A percentile compares a stretch with the other conserved stretches of the same genome.
Evolutionary conservation across 37 sponge, comb jelly and placozoan genomes (phyloP).

Genomic region (Cliona cf. orientalis): DNA sequence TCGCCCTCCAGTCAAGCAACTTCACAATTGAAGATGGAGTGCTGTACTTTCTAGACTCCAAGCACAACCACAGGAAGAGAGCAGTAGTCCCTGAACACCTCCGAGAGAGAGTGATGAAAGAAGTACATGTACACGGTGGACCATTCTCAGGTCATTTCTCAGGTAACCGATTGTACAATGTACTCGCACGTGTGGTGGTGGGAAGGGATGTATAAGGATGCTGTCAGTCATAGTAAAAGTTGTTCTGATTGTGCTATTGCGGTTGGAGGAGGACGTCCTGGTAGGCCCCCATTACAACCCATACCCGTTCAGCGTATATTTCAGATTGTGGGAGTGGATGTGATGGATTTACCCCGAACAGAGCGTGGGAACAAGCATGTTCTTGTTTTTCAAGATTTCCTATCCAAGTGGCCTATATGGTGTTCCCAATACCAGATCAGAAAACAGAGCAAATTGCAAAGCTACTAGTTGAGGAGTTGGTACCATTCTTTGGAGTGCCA

Average conservation of each 20-base stretch:
- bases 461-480: too few species aligned
- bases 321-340: too few species aligned
- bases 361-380: too few species aligned
- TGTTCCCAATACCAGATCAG: too few species aligned
- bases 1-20: slow-evolving; percentile 16
- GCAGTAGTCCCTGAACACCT: slow-evolving; percentile 60
- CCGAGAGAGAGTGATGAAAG: slow-evolving; percentile 24
- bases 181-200: slow-evolving; percentile 55
- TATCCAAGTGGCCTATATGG: too few species aligned
- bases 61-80: slow-evolving; percentile 37
- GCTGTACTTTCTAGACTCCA: slow-evolving; percentile 48
- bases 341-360: too few species aligned
- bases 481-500: too few species aligned
- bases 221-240: neutral
- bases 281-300: slow-evolving; percentile 54
- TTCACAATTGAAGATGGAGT: slow-evolving; percentile 47
- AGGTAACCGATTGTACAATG: slow-evolving; percentile 32
- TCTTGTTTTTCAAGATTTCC: too few species aligned
- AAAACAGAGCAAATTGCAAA: too few species aligned
- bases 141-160: slow-evolving; percentile 65
- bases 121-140: slow-evolving; percentile 59
- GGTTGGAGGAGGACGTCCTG: neutral
- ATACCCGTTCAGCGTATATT: slow-evolving; percentile 62
- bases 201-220: slow-evolving; percentile 63
- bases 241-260: slow-evolving; percentile 69